These are phyloP conservation scores for Burhinus oedicnemus DNA, from an alignment of 2,113 vertebrate genomes.

Conservation along the genomic window DNA sequence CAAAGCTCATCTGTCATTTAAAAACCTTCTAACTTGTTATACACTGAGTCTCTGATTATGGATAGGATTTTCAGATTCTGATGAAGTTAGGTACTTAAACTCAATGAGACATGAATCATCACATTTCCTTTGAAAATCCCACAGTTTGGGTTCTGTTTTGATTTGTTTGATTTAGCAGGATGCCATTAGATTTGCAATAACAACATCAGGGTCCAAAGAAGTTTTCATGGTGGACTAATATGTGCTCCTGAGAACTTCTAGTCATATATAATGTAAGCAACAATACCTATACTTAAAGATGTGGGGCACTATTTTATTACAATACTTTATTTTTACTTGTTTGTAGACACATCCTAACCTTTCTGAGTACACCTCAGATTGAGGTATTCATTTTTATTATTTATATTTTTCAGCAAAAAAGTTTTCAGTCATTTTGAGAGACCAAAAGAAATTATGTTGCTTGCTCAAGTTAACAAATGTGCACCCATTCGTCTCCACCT, in stretches of 20 bases:
- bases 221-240: not conserved
- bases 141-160: constrained; percentile 20
- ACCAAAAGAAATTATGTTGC: not conserved
- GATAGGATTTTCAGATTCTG: constrained; percentile 13
- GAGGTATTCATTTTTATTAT: not conserved
- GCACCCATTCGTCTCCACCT: not conserved
- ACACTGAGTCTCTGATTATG: not conserved
- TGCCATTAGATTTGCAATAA: not conserved
- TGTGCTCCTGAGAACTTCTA: not conserved
- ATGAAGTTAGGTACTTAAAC: constrained; percentile 16
- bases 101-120: not conserved
- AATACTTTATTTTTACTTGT: not conserved
- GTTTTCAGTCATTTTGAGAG: not conserved
- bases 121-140: constrained; percentile 5
- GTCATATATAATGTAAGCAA: not conserved
- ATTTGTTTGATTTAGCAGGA: constrained; percentile 39
- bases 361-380: not conserved
- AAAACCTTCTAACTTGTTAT: constrained; percentile 12
- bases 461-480: not conserved
- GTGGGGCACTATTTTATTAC: not conserved
- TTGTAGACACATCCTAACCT: not conserved
- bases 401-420: not conserved
- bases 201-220: not conserved
- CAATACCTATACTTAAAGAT: not conserved
- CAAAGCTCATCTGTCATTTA: constrained; percentile 39